Evolutionary conservation across 2,888 invertebrate species (phyloP).

Genomic region (Acrobasis repandana): DNA sequence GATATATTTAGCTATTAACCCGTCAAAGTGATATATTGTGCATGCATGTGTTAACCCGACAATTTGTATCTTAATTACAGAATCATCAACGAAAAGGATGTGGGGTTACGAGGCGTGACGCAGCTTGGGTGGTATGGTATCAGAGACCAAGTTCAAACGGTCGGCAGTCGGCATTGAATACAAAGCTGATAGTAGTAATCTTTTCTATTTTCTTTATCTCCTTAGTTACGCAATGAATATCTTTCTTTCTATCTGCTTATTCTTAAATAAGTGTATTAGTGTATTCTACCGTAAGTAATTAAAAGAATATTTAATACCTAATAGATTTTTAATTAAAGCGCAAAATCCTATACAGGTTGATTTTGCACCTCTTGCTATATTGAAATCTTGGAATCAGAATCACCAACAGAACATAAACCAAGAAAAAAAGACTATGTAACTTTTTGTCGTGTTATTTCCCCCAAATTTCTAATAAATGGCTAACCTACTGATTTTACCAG

Average conservation of each 20-base stretch:
- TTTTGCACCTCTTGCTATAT: no score
- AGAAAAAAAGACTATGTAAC: no score
- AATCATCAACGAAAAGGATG: constrained; percentile 10
- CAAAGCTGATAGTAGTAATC: neutral
- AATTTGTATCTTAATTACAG: constrained; percentile 34
- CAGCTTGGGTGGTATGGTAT: constrained; percentile 10
- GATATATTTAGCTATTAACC: neutral
- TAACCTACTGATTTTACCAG: no score
- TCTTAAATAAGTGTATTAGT: neutral
- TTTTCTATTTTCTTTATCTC: neutral
- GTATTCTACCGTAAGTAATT: neutral
- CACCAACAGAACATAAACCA: no score
- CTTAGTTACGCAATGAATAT: neutral
- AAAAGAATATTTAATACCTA: no score
- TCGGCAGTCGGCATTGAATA: neutral
- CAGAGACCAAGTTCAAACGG: neutral
- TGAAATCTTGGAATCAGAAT: no score
- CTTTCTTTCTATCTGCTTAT: neutral
- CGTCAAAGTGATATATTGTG: constrained; percentile 3
- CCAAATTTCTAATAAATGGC: no score
- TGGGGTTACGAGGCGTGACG: constrained; percentile 10
- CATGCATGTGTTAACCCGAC: constrained; percentile 4
- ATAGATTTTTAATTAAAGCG: no score
- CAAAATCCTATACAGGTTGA: no score
- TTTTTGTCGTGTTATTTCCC: no score